Conservation (phyloP, 1,140 invertebrate genomes). For the Hyphantria cunea region DNA sequence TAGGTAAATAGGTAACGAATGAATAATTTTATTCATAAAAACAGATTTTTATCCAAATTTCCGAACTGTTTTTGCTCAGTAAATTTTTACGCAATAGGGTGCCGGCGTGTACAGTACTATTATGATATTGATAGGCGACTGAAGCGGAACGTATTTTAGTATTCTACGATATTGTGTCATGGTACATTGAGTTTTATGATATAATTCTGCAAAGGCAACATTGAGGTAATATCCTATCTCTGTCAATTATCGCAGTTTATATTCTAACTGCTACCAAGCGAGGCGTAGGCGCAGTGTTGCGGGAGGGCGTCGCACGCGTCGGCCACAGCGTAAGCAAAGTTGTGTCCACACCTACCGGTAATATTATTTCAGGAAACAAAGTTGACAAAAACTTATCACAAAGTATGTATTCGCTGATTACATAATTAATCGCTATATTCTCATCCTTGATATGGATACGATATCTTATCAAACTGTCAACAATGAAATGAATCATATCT, state of each 20-base stretch:
- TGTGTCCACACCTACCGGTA: not conserved
- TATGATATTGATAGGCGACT: conserved; percentile 3
- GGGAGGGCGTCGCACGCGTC: not conserved
- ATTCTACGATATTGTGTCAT: not conserved
- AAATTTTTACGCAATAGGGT: not conserved
- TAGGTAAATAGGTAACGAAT: too few species aligned
- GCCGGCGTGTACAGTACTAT: not conserved
- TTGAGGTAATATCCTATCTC: not conserved
- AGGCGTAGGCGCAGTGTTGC: not conserved
- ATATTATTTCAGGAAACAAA: too few species aligned
- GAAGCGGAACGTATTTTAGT: conserved; percentile 5
- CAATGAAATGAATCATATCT: too few species aligned
- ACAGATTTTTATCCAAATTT: not conserved
- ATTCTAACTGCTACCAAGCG: not conserved
- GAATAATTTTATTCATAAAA: too few species aligned
- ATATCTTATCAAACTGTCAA: too few species aligned
- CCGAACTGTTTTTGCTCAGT: not conserved
- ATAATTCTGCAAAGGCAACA: conserved; percentile 6
- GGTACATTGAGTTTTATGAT: conserved; percentile 18
- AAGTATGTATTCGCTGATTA: too few species aligned
- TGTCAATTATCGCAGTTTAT: not conserved
- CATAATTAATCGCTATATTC: too few species aligned
- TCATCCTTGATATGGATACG: too few species aligned
- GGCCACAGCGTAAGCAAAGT: not conserved
- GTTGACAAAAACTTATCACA: too few species aligned